Conservation (phyloP, 2,797 vertebrate genomes). For the Sciurus carolinensis region DNA sequence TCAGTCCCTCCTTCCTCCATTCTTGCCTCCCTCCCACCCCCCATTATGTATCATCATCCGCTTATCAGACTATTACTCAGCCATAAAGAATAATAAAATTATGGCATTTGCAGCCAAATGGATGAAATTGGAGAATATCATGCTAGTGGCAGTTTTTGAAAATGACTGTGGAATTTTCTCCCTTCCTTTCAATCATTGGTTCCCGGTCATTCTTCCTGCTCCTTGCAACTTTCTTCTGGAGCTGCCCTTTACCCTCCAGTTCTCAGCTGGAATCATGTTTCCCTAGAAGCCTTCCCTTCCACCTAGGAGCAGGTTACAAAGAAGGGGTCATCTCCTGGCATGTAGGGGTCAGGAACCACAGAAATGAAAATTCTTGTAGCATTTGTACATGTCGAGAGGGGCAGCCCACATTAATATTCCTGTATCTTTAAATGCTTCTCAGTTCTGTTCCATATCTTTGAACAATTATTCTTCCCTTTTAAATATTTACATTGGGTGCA, state of each 20-base stretch:
- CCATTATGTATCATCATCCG: no score
- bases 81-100: no score
- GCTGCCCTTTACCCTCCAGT: not conserved
- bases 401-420: not conserved
- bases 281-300: not conserved
- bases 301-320: not conserved
- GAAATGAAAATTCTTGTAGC: not conserved
- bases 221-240: not conserved
- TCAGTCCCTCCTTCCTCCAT: no score
- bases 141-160: not conserved
- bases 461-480: not conserved
- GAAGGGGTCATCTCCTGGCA: not conserved
- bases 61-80: no score
- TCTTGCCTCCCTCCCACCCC: no score
- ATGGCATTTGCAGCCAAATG: no score
- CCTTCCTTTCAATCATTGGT: not conserved
- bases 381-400: no score
- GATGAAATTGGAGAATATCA: no score
- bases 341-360: not conserved
- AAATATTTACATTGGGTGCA: not conserved
- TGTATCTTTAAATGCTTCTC: not conserved
- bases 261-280: not conserved
- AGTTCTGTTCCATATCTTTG: not conserved
- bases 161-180: not conserved
- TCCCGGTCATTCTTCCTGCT: not conserved